Evolutionary conservation across 2,797 vertebrate species (phyloP).

Genomic region (Molossus molossus): DNA sequence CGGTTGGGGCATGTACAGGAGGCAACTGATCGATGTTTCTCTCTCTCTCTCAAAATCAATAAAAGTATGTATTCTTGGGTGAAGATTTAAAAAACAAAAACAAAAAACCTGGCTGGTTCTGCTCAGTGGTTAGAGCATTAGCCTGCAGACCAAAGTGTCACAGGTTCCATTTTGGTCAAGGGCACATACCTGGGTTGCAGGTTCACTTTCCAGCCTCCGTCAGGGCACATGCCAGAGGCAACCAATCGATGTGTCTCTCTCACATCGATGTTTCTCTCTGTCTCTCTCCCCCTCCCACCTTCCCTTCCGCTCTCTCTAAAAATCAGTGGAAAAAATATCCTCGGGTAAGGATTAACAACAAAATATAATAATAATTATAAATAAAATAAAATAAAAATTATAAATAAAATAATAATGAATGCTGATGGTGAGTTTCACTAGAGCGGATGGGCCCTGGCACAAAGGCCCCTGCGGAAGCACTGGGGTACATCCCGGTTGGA

Average conservation of each 20-base stretch:
- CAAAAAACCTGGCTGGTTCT: too few species aligned
- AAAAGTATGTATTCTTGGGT: too few species aligned
- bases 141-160: too few species aligned
- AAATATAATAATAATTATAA: background rate
- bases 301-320: background rate
- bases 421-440: background rate
- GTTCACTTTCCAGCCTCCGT: background rate
- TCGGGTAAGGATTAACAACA: background rate
- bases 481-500: background rate
- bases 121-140: too few species aligned
- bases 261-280: background rate
- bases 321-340: background rate
- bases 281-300: too few species aligned
- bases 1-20: background rate
- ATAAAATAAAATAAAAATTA: background rate
- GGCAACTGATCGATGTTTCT: too few species aligned
- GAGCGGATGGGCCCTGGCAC: background rate
- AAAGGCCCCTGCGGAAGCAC: background rate
- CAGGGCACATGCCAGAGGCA: background rate
- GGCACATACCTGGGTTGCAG: background rate
- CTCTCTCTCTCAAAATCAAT: too few species aligned
- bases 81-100: too few species aligned
- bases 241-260: background rate
- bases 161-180: background rate
- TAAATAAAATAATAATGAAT: too few species aligned